phyloP scores from a whole-genome alignment of 1,140 invertebrate genomes.

The Zaprionus taronus region DNA sequence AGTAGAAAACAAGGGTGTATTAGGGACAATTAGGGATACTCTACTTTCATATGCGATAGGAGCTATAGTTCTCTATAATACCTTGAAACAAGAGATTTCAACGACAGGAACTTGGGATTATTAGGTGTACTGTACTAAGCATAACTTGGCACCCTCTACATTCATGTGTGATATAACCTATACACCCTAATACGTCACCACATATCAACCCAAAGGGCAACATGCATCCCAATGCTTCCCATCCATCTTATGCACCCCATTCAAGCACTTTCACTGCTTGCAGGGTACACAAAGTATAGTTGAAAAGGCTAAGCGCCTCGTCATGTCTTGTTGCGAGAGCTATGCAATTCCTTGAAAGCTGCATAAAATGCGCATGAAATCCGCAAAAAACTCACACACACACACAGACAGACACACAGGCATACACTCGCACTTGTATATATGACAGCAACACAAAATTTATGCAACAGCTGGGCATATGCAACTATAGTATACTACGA shows the following conservation, averaged over 20 bases:
- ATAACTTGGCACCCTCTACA: too few species aligned
- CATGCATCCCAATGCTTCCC: background rate
- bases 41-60: too few species aligned
- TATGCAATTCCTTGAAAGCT: slow-evolving; percentile 68
- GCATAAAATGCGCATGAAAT: slow-evolving; percentile 69
- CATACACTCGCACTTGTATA: slow-evolving; percentile 2
- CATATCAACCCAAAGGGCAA: background rate
- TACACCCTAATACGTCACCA: too few species aligned
- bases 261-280: background rate
- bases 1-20: too few species aligned
- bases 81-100: too few species aligned
- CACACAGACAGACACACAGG: background rate
- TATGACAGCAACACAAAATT: slow-evolving; percentile 56
- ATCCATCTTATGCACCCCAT: background rate
- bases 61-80: too few species aligned
- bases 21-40: too few species aligned
- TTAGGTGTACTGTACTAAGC: too few species aligned
- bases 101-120: too few species aligned
- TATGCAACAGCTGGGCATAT: slow-evolving; percentile 74
- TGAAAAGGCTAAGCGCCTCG: slow-evolving; percentile 47
- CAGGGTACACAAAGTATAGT: slow-evolving; percentile 26
- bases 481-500: slow-evolving; percentile 42
- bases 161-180: too few species aligned
- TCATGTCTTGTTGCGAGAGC: slow-evolving; percentile 57
- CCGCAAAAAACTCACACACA: slow-evolving; percentile 44